Conservation (phyloP, 2,113 vertebrate species). For the Paratilapia polleni region DNA sequence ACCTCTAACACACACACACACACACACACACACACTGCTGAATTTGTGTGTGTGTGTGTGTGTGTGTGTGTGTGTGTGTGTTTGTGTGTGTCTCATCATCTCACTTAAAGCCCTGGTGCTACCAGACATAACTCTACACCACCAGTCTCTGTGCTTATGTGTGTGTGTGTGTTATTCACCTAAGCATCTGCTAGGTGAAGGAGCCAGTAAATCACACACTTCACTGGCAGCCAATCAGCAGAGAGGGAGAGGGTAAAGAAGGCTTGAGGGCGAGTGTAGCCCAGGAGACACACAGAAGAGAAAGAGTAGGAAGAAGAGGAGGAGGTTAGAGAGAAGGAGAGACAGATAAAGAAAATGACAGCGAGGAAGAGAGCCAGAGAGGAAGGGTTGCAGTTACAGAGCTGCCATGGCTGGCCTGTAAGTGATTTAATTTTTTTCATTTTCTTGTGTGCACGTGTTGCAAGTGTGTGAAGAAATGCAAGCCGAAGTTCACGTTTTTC, state of each 20-base stretch:
- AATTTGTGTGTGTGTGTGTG: conserved; percentile 20
- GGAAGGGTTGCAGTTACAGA: conserved; percentile 51
- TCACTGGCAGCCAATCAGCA: conserved; percentile 64
- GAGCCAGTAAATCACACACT: conserved; percentile 68
- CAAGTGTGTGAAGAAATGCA: conserved; percentile 5
- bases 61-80: conserved; percentile 22
- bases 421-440: conserved; percentile 48
- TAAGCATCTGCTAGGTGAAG: conserved; percentile 71
- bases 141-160: neutral
- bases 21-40: neutral
- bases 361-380: conserved; percentile 73
- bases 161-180: conserved; percentile 42
- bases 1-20: conserved; percentile 24
- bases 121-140: conserved; percentile 46
- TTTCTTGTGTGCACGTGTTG: neutral
- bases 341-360: conserved; percentile 54
- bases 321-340: conserved; percentile 33
- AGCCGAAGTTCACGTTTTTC: neutral
- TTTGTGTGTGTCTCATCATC: conserved; percentile 20
- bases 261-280: conserved; percentile 36
- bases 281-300: conserved; percentile 47
- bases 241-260: conserved; percentile 47
- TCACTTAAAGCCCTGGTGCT: conserved; percentile 26
- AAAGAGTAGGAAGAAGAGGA: conserved; percentile 45
- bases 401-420: conserved; percentile 64